A percentile compares a stretch with the other conserved stretches of the same genome.
Evolutionary conservation across 2,797 vertebrate genomes (phyloP).

Genomic region (Phaenicophaeus curvirostris): DNA sequence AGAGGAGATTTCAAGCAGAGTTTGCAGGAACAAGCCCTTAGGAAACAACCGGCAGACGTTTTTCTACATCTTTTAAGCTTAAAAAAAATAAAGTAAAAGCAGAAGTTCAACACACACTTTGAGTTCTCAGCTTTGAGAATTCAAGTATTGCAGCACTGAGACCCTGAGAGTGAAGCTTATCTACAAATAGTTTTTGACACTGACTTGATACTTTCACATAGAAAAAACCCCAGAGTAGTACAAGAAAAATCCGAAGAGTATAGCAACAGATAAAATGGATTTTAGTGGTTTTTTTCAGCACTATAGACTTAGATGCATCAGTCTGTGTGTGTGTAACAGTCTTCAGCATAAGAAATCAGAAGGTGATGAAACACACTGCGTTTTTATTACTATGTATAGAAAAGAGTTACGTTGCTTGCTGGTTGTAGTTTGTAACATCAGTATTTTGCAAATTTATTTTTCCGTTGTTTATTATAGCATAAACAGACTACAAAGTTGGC

Average conservation of each 20-base stretch:
- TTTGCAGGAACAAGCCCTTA: neutral
- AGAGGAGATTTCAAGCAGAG: neutral
- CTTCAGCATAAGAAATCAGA: neutral
- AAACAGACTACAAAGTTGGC: neutral
- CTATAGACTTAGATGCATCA: neutral
- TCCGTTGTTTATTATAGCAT: neutral
- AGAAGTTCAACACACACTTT: neutral
- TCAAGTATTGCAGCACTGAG: neutral
- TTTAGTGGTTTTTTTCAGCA: neutral
- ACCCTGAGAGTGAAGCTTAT: neutral
- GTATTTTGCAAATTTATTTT: neutral
- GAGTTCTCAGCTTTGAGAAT: neutral
- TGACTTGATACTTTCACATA: neutral
- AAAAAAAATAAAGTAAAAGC: neutral
- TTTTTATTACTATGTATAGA: neutral
- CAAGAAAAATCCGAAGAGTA: neutral
- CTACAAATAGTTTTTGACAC: neutral
- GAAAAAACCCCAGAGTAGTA: neutral
- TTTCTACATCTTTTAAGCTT: neutral
- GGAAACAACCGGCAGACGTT: neutral
- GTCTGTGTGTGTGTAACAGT: neutral
- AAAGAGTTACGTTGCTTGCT: neutral
- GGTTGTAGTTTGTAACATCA: neutral
- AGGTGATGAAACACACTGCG: neutral
- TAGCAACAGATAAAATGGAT: neutral